Base-by-base conservation (phyloP, 1,140 invertebrate genomes). In the Formica exsecta region DNA sequence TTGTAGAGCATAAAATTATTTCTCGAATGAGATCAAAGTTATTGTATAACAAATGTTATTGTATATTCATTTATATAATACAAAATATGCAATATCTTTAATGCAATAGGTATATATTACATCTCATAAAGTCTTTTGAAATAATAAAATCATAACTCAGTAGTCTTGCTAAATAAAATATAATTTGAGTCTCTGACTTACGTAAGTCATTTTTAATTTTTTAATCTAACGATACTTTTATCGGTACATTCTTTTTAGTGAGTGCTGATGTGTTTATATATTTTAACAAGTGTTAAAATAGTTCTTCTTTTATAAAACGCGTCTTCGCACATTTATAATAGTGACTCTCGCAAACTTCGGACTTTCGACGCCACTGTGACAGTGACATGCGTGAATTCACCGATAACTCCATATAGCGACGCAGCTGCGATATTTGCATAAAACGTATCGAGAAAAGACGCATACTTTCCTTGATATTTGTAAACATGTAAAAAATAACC, bases 361-460 rank as follows among this genome's bases (percentile, higher is more conserved):
- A 16, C 25, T n/a, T 51, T 54, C 44, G 68, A 36, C 22, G 16
- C 13, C 32, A 25, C 4, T 38, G 36, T n/a, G 44, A 25, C 25
- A n/a, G 44, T 32, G 36, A 57, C 75, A 70, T 38, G 80, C 74
- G 75, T 36, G 81, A 85, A 76, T 86, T 89, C 81, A 62, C 80
- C 81, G 81, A 88, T 87, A 91, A 80, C 87, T 91, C 86, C 54
- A 74, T 87, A 87, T 54, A 51, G 62, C 65, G 68, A 54, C 41
- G 61, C 81, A 68, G 75, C 62, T 79, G 68, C 62, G 54, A 75
- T 89, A 84, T 91, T 91, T 91, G 87, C 90, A 89, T 91, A 91
- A 91, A 91, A 87, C 73, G 85, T 89, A 83, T 88, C 90, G 76
- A 80, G 74, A 73, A n/a, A n/a, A n/a, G n/a, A n/a, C n/a, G n/a